phyloP scores from a whole-genome alignment of 2,888 invertebrate species.

The Hemistola chrysoprasaria region DNA sequence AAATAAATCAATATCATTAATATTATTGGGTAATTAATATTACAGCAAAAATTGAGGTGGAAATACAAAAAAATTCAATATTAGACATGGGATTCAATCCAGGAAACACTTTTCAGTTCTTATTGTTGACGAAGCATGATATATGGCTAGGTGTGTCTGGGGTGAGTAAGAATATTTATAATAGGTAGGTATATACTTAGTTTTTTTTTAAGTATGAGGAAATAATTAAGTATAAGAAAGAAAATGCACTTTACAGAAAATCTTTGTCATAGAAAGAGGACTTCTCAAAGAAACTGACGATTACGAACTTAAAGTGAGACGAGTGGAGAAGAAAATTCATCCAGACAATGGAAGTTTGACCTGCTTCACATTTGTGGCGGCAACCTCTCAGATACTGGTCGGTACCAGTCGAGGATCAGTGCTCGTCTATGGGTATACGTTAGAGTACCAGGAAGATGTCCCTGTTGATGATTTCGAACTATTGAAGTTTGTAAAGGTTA shows the following conservation, averaged over 20 bases:
- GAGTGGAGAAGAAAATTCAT: slow-evolving; percentile 38
- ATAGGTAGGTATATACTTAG: not conserved
- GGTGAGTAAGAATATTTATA: slow-evolving; percentile 39
- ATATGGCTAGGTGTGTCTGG: slow-evolving; percentile 59
- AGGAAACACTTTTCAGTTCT: slow-evolving; percentile 52
- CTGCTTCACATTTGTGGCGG: slow-evolving; percentile 75
- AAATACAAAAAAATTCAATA: slow-evolving; percentile 44
- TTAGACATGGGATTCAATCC: slow-evolving; percentile 62
- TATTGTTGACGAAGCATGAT: slow-evolving; percentile 56
- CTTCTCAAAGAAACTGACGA: slow-evolving; percentile 54
- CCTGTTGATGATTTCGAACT: slow-evolving; percentile 53
- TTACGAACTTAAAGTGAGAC: slow-evolving; percentile 55
- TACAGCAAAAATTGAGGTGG: slow-evolving; percentile 44
- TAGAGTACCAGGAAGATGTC: slow-evolving; percentile 54
- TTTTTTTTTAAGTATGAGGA: too few species aligned
- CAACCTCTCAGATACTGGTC: slow-evolving; percentile 74
- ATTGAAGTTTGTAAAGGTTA: slow-evolving; percentile 69
- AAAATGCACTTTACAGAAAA: slow-evolving; percentile 47
- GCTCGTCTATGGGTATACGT: slow-evolving; percentile 73
- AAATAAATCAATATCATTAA: too few species aligned
- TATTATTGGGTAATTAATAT: too few species aligned
- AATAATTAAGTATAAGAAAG: slow-evolving; percentile 1
- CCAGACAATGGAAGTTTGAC: slow-evolving; percentile 67
- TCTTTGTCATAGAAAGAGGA: slow-evolving; percentile 57
- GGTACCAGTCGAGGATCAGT: slow-evolving; percentile 73